A percentile compares a stretch with the other conserved stretches of the same genome.
Evolutionary conservation across 2,113 vertebrate genomes (phyloP).

Genomic region (Larimichthys polyactis): DNA sequence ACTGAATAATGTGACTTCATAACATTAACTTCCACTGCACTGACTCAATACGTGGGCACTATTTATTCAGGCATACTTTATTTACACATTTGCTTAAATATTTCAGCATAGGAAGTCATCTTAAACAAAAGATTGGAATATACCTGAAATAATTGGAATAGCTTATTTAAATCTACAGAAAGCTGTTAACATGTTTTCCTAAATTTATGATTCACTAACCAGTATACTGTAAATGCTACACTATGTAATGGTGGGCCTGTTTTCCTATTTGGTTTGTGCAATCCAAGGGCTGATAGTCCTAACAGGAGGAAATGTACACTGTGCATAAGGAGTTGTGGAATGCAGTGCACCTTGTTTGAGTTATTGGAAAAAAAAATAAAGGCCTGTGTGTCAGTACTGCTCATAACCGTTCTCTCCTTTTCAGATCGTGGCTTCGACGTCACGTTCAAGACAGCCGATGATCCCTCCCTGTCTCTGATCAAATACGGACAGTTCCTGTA

Average conservation of each 20-base stretch:
- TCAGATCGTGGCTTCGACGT: constrained; percentile 95
- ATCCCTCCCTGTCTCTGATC: constrained; percentile 93
- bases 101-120: too few species aligned
- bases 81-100: background rate
- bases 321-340: background rate
- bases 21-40: background rate
- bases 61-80: background rate
- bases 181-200: background rate
- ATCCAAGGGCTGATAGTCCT: background rate
- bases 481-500: constrained; percentile 98
- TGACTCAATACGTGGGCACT: rapidly evolving
- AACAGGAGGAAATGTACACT: background rate
- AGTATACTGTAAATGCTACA: background rate
- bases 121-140: background rate
- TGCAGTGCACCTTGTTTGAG: background rate
- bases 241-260: too few species aligned
- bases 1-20: rapidly evolving
- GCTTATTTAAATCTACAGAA: background rate
- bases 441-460: constrained; percentile 93
- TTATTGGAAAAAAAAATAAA: background rate
- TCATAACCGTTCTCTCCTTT: constrained; percentile 23
- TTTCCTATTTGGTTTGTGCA: background rate
- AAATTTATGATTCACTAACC: too few species aligned
- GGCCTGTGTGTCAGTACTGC: background rate
- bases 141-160: background rate